Conservation (phyloP, 2,888 invertebrate species). For the Morpho deidamia region DNA sequence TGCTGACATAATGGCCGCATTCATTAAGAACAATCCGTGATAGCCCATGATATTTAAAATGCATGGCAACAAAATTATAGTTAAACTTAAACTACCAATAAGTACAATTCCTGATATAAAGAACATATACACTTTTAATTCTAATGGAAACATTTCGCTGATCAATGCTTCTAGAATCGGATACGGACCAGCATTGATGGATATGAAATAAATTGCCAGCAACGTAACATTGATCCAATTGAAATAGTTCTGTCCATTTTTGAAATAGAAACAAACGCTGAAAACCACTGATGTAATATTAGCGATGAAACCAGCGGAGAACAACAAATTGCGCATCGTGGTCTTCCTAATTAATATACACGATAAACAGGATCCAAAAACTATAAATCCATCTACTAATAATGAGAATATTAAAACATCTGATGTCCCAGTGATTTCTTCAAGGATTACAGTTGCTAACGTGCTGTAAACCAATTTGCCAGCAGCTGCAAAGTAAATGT, state of each 20-base stretch:
- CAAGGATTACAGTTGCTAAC: background rate
- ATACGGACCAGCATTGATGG: slow-evolving; percentile 3
- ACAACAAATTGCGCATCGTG: slow-evolving; percentile 7
- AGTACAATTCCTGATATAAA: slow-evolving; percentile 1
- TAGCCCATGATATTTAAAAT: background rate
- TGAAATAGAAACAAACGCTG: slow-evolving; percentile 5
- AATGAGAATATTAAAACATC: slow-evolving; percentile 4
- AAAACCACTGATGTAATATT: background rate
- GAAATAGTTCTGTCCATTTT: background rate
- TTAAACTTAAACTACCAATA: background rate
- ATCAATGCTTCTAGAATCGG: slow-evolving; percentile 7
- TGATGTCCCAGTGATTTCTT: background rate
- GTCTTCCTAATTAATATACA: slow-evolving; percentile 2
- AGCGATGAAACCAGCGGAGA: slow-evolving; percentile 1
- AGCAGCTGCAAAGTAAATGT: slow-evolving; percentile 8
- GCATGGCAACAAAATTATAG: slow-evolving; percentile 2
- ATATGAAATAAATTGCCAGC: slow-evolving; percentile 3
- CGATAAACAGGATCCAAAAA: slow-evolving; percentile 4
- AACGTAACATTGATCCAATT: slow-evolving; percentile 8
- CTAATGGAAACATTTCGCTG: slow-evolving; percentile 14
- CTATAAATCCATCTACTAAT: slow-evolving; percentile 1
- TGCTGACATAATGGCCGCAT: slow-evolving; percentile 3
- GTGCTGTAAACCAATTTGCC: slow-evolving; percentile 14
- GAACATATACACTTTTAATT: slow-evolving; percentile 7
- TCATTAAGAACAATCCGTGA: background rate